phyloP scores from a whole-genome alignment of 2,113 vertebrate genomes.

The Datnioides undecimradiatus region DNA sequence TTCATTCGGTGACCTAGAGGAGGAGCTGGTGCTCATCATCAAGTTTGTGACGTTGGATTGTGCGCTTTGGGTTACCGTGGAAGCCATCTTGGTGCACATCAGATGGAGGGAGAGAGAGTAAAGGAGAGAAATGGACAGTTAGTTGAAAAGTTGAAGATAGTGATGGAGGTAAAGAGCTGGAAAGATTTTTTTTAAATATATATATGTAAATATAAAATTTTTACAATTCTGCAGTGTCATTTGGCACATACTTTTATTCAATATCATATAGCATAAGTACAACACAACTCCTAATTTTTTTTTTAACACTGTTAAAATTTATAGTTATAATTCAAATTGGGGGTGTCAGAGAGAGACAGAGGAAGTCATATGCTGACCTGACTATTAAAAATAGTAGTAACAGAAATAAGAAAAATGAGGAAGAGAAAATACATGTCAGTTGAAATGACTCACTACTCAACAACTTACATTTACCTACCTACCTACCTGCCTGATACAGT shows the following conservation, averaged over 20 bases:
- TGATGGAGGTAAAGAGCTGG: not conserved
- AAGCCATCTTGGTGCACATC: not conserved
- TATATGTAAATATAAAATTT: too few species aligned
- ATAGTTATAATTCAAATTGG: too few species aligned
- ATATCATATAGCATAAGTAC: too few species aligned
- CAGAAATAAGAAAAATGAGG: not conserved
- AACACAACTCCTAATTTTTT: too few species aligned
- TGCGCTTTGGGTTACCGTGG: fast-evolving
- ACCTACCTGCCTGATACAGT: not conserved
- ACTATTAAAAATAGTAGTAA: not conserved
- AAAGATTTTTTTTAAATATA: not conserved
- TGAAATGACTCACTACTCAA: not conserved
- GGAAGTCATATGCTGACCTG: too few species aligned
- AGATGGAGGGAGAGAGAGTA: not conserved
- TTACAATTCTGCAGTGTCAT: too few species aligned
- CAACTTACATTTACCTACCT: not conserved
- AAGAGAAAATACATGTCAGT: not conserved
- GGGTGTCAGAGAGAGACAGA: too few species aligned
- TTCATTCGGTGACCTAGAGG: fast-evolving
- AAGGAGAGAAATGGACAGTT: not conserved
- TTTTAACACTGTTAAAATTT: too few species aligned
- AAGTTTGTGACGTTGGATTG: not conserved
- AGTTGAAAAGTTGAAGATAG: not conserved
- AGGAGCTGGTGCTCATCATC: not conserved
- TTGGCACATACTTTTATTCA: too few species aligned